Base-by-base conservation (phyloP, 2,888 invertebrate genomes). In the Cerastis rubricosa region DNA sequence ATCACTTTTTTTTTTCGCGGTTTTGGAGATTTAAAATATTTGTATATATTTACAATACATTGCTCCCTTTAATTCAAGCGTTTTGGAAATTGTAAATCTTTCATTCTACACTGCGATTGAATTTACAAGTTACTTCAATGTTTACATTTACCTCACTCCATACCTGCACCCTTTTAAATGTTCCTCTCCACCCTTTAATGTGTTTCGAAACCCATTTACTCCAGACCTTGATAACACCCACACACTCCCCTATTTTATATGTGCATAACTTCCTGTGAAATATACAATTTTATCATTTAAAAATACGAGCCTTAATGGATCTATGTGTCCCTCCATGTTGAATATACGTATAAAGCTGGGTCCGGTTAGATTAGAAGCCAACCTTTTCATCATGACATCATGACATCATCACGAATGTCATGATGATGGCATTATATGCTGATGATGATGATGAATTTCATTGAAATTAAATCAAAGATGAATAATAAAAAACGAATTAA, bases 191-290 rank as follows among this genome's bases (percentile, higher is more conserved):
- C 49, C n/a, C 71, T 43, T 64, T 78, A 65, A 65, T 65, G 57
- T 71, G 49, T 65, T 78, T 35, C 43, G 29, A 71, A 78, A 59
- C 43, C 40, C 64, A 78, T 78, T 78, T 71, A 4, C 43, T 51
- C 25, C 49, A 59, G 43, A 8, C 14, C 29, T 71, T 59, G 65
- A 71, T 59, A 25, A 71, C 57, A 65, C 49, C 43, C 65, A 59
- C 64, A 22, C 22, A 14, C 22, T 65, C 43, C 57, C 57, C 7
- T 78, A 35, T 35, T 59, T 65, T 64, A 43, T 43, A 59, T 65
- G 43, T 35, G 35, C 57, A 40, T 64, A 43, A 45, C 43, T 69
- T 64, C 19, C n/a, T 14, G 7, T 11, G 0, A 40, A 19, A 14
- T 2, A n/a, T 11, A 68, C 14, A 35, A 45, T 22, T 14, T 57